Base-by-base conservation (phyloP, 2,113 vertebrate species). In the Cinclus cinclus region DNA sequence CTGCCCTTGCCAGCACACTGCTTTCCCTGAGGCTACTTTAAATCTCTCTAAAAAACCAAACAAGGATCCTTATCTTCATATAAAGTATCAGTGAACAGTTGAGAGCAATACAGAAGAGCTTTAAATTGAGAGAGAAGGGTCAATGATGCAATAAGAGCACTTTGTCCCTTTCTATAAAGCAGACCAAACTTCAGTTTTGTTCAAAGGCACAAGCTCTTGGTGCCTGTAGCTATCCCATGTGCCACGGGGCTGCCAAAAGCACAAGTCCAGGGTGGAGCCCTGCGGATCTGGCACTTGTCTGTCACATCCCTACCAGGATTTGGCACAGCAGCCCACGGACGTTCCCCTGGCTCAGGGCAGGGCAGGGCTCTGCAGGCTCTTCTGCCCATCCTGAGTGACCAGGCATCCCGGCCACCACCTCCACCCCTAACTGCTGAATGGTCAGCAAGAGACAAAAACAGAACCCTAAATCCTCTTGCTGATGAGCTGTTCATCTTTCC, bases 21-120 rank as follows among this genome's bases (percentile, higher is more conserved):
- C 95, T 62, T 62, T 90, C 89, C 91, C 83, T 82, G n/a, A 79
- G 95, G 93, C 91, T 89, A 35, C 78, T 87, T 89, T 82, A 95
- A 91, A 87, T 92, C 83, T 93, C 90, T 96, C 87, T 86, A 68
- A 78, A 50, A 93, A 91, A 56, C 56, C 60, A 74, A 95, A 91
- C 63, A 60, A 52, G 42, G 49, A 77, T 93, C 50, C 89, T 95
- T 95, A 93, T 91, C 93, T 90, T 81, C 77, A 82, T 92, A 80
- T 77, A 83, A 92, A 94, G n/a, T 75, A 73, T 90, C 68, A 49
- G 60, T 6, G 41, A 84, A 59, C 74, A 69, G 83, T 31, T 56
- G 85, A 83, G 31, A 95, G 94, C 80, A 69, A 90, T 59, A 90
- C 21, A 41, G 85, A 64, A 90, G 80, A 79, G 76, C 64, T 90